Base-by-base conservation (phyloP, 2,888 invertebrate species). In the Anthoptus insignis region DNA sequence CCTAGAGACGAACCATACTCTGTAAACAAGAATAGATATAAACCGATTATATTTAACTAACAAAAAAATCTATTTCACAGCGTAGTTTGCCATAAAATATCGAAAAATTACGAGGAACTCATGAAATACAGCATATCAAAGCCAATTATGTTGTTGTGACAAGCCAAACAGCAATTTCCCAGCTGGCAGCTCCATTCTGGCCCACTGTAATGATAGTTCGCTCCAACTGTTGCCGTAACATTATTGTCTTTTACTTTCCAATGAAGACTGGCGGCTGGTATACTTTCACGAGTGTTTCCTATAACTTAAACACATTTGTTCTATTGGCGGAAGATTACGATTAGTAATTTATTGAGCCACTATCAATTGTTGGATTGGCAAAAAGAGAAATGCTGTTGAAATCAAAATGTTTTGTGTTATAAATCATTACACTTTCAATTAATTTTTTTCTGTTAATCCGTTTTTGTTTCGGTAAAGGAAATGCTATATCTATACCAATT, bases 221-320 rank as follows among this genome's bases (percentile, higher is more conserved):
- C 16, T 61, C 52, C 53, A 66, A 61, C 64, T 14, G 50, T 57
- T 57, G 39, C 57, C 50, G 64, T 57, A 64, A 49, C 57, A 57
- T 70, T 70, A 68, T 73, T 74, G 68, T 73, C 69, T 72, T 68
- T 68, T 65, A 71, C 74, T 74, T 74, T 74, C 74, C 71, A 74
- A 50, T 39, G 49, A 57, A 54, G 65, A 70, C 53, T 61, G 64
- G 29, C 65, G n/a, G 66, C 65, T 8, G 63, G 42, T 37, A 22
- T 42, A 68, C 72, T 71, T 71, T 71, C 71, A 68, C 70, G 56
- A 54, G 68, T 52, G 21, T 60, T 60, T 64, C 64, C 59, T 63
- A 32, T 21, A 39, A 39, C 5, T 39, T 8, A 14, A 37, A 24
- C 37, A 24, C 21, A 14, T 54, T 52, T 19, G 16, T 16, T 24